These are phyloP conservation scores for Adelognathus sp. DNA, from an alignment of 2,888 invertebrate genomes.

Conservation along the genomic window DNA sequence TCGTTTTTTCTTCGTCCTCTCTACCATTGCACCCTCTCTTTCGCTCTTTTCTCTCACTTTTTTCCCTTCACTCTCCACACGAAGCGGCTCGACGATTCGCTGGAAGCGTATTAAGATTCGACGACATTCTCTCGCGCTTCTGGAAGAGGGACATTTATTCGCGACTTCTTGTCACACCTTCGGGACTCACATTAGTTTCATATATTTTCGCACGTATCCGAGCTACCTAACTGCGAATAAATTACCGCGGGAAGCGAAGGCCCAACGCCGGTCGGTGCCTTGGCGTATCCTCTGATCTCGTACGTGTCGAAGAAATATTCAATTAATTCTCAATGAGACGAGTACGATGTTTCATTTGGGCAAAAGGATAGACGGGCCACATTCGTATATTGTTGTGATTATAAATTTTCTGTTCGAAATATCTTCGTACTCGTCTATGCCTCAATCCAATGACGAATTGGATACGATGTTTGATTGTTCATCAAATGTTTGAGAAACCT, in stretches of 20 bases:
- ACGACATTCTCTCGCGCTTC: conserved; percentile 56
- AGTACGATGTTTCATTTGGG: background rate
- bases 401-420: background rate
- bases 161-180: conserved; percentile 54
- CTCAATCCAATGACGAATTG: background rate
- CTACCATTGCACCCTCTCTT: conserved; percentile 17
- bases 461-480: conserved; percentile 8
- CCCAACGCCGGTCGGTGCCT: background rate
- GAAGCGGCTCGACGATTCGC: conserved; percentile 22
- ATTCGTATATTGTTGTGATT: background rate
- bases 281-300: conserved; percentile 26
- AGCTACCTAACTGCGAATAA: conserved; percentile 57
- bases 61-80: conserved; percentile 5
- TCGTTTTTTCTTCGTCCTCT: conserved; percentile 10
- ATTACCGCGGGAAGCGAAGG: conserved; percentile 20
- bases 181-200: conserved; percentile 52
- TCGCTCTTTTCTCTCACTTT: conserved; percentile 13
- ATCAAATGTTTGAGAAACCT: background rate
- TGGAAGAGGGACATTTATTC: conserved; percentile 53
- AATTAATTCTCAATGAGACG: conserved; percentile 38
- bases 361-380: background rate
- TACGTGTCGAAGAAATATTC: conserved; percentile 25
- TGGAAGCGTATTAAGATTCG: conserved; percentile 50
- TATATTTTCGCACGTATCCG: conserved; percentile 45
- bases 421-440: background rate